Conservation (phyloP, 2,888 invertebrate species). For the Andrena dorsata region DNA sequence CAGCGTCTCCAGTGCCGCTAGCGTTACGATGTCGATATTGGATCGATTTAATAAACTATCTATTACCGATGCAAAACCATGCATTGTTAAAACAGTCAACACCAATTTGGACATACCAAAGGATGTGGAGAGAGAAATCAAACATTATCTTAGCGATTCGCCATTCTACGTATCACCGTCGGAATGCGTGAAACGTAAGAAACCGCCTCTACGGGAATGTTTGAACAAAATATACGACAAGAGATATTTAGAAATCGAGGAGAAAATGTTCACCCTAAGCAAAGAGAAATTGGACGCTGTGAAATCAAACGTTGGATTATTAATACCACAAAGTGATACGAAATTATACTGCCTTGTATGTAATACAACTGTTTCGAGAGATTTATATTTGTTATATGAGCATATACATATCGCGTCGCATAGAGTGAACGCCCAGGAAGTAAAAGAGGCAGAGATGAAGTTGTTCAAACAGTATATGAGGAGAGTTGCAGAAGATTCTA, state of each 20-base stretch:
- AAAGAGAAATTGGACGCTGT: not conserved
- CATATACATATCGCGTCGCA: constrained; percentile 29
- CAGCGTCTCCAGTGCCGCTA: not conserved
- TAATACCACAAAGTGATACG: not conserved
- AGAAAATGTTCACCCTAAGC: constrained; percentile 27
- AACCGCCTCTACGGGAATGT: not conserved
- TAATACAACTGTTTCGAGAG: not conserved
- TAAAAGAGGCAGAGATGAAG: not conserved
- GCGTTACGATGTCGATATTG: not conserved
- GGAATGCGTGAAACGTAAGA: not conserved
- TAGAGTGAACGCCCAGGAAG: not conserved
- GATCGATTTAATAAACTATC: not conserved
- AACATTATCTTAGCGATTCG: not conserved
- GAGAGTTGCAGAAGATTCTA: not conserved
- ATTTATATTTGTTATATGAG: constrained; percentile 34
- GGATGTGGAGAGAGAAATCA: not conserved
- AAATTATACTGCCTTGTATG: constrained; percentile 44
- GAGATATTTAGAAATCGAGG: constrained; percentile 25
- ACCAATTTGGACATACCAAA: not conserved
- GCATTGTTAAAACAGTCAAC: not conserved
- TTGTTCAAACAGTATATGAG: constrained; percentile 23
- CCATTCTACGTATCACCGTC: not conserved
- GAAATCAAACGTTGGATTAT: constrained; percentile 23
- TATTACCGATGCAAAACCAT: not conserved
- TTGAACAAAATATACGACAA: not conserved